Evolutionary conservation across 2,888 invertebrate species (phyloP), one percentile per base, ranked within the genome.

Genomic region (Ophion costatus): DNA sequence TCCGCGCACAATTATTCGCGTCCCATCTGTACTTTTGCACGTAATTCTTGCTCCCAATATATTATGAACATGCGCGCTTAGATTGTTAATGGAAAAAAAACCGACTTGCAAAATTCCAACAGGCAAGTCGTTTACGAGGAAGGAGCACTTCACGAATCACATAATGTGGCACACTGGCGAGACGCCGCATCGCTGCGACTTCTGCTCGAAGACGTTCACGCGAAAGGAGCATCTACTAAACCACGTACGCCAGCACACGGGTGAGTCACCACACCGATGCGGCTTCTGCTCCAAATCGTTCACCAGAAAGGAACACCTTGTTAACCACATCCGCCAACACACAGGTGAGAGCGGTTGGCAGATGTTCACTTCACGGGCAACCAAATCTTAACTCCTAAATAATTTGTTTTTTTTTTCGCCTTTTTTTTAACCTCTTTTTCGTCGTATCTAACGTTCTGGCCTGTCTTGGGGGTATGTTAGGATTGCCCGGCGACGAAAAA

Each of bases 91-190:
- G 6, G 29, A 14, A 57, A 29, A 69, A 14, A 51, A 51, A 51
- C 14, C 14, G 51, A 2, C 45, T 51, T 17, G 2, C n/a, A 74
- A 42, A 17, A 29, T 51, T 14, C 20, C 67, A 85, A 83, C 89
- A 93, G 93, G 93, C 89, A 98, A 98, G 94, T 96, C 97, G 89
- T 98, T 98, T 94, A 97, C 97, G 85, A 95, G 97, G 93, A 98
- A 97, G 95, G 98, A 98, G 94, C 97, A 98, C 94, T 97, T 97
- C 95, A 97, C 97, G 96, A 97, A 97, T 95, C 97, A 97, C 95
- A 97, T 97, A 94, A 95, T 97, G 95, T 97, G 97, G 97, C 97
- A 97, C 94, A 97, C 97, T 91, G 96, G 96, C 67, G 97, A 97
- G 92, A 96, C 97, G 0, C 97, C 97, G 24, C 97, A 97, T 92